Conservation (phyloP, 1,140 invertebrate genomes). For the Elymnias hypermnestra region DNA sequence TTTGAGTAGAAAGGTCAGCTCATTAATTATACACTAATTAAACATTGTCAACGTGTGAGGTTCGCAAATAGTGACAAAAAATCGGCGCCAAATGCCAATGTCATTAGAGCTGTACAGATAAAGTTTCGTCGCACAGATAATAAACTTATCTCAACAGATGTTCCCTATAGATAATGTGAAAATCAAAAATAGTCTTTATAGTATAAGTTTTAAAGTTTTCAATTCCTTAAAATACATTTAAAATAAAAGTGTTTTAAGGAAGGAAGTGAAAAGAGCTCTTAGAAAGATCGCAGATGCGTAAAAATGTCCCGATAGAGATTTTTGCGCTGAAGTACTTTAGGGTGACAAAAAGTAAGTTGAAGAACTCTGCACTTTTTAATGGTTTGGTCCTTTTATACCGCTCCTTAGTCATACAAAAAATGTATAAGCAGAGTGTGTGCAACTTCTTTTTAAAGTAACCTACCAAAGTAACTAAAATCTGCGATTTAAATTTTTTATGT, state of each 20-base stretch:
- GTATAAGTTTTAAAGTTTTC: background rate
- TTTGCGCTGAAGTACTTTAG: slow-evolving; percentile 5
- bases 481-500: no score
- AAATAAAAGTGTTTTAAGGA: slow-evolving; percentile 11
- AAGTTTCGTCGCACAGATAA: slow-evolving; percentile 26
- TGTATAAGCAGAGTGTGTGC: no score
- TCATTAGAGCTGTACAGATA: slow-evolving; percentile 32
- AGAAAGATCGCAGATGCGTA: slow-evolving; percentile 20
- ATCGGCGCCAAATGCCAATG: slow-evolving; percentile 44
- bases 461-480: no score
- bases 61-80: slow-evolving; percentile 27
- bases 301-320: background rate
- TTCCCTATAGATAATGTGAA: slow-evolving; percentile 8
- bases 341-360: slow-evolving; percentile 5
- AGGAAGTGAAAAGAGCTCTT: slow-evolving; percentile 20
- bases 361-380: slow-evolving; percentile 1
- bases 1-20: background rate
- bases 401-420: no score
- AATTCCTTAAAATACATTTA: slow-evolving; percentile 11
- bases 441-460: no score
- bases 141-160: slow-evolving; percentile 31
- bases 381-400: background rate
- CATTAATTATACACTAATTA: slow-evolving; percentile 33
- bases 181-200: slow-evolving; percentile 12
- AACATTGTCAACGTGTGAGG: slow-evolving; percentile 49